Base-by-base conservation (phyloP, 1,140 invertebrate species). In the Argopecten irradians region DNA sequence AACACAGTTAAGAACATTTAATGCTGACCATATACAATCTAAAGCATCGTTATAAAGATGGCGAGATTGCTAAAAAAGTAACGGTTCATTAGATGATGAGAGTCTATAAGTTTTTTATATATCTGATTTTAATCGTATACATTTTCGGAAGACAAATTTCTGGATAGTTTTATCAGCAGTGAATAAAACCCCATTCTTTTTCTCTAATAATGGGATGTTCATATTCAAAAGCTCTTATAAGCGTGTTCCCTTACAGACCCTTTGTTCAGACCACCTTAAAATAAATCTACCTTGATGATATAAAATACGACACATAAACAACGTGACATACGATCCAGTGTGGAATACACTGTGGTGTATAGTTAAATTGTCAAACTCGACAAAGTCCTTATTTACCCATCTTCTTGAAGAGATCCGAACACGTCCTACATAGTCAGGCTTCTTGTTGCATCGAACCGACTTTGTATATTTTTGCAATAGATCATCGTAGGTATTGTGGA, bases 391-490 rank as follows among this genome's bases (percentile, higher is more conserved):
- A 71, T 71, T 71, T n/a, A 71, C 5, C 55, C 28, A 71, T 71
- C 55, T 55, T 2, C 8, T 13, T 55, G 7, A 22, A 55, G 43
- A 55, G 16, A 3, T n/a, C 1, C 28, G n/a, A 8, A n/a, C 5
- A 71, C 55, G 22, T 28, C 55, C 55, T 16, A 71, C 55, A 71
- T 28, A 28, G 55, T n/a, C 5, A 71, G 13, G n/a, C 7, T 28
- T 71, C 22, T n/a, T 8, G 55, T 71, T 71, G 55, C 55, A 71
- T 71, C 55, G 16, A 71, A 71, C 55, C 55, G 55, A 71, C 55
- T 71, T 71, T 71, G 55, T 71, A 71, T 71, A 71, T 71, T 71
- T 71, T 71, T 71, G 55, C 55, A 71, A 71, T 71, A 71, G 14
- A 71, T 71, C 55, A 71, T 71, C n/a, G 22, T 71, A n/a, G 22